A percentile compares a stretch with the other conserved stretches of the same genome.
These are phyloP conservation scores for Miltochrista miniata DNA, from an alignment of 2,888 invertebrate species.

Conservation along the genomic window DNA sequence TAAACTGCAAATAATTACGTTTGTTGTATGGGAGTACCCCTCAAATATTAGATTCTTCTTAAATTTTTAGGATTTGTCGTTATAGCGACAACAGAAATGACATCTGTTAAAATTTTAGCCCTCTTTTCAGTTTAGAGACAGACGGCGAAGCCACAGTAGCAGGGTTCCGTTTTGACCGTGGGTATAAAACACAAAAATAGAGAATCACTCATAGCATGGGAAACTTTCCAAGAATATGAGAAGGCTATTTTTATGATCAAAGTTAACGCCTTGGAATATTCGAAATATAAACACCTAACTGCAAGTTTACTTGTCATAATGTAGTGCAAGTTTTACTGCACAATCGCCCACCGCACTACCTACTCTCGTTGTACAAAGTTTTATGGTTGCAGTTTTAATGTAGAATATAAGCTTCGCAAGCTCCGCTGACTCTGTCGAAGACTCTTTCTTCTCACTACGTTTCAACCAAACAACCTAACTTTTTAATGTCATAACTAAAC, in stretches of 20 bases:
- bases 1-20: too few species aligned
- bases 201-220: slow-evolving; percentile 43
- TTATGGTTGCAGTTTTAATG: slow-evolving; percentile 71
- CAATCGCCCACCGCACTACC: slow-evolving; percentile 62
- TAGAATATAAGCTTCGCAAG: slow-evolving; percentile 54
- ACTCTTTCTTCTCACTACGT: slow-evolving; percentile 20
- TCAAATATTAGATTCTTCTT: too few species aligned
- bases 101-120: too few species aligned
- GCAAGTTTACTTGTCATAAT: slow-evolving; percentile 77
- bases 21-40: too few species aligned
- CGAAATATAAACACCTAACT: slow-evolving; percentile 80
- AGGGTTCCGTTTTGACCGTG: too few species aligned
- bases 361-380: slow-evolving; percentile 59
- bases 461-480: too few species aligned
- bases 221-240: slow-evolving; percentile 34
- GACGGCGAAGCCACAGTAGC: too few species aligned
- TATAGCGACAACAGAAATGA: too few species aligned
- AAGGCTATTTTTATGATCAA: slow-evolving; percentile 66
- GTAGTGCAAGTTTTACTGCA: slow-evolving; percentile 70
- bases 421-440: slow-evolving; percentile 45
- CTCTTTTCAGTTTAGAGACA: too few species aligned
- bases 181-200: too few species aligned
- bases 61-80: too few species aligned
- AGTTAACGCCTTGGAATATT: slow-evolving; percentile 72
- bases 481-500: too few species aligned